Percentiles rank a stretch among this genome's conserved stretches.
phyloP scores from a whole-genome alignment of 2,888 invertebrate species.

The Thumatha senex region DNA sequence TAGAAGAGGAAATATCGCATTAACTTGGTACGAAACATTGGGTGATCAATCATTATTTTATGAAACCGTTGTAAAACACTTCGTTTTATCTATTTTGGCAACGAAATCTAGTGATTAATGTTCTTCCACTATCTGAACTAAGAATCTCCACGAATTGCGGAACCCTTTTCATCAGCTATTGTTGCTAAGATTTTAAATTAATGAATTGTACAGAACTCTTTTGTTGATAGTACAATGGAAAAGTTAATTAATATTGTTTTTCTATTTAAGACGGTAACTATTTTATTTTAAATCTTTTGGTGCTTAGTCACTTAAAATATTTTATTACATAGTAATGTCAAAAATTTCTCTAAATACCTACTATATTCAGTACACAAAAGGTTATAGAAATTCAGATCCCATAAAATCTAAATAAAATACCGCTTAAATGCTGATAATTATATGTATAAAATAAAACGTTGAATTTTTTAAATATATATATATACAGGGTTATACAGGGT shows the following conservation, averaged over 20 bases:
- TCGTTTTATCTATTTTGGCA: conserved; percentile 24
- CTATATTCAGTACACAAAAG: too few relatives aligned
- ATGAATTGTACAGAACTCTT: conserved; percentile 44
- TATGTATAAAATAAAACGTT: too few relatives aligned
- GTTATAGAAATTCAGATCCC: too few relatives aligned
- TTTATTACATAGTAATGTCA: too few relatives aligned
- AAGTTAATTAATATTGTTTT: conserved; percentile 42
- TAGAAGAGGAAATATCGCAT: too few relatives aligned
- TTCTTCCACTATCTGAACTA: conserved; percentile 20
- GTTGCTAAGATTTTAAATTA: conserved; percentile 63
- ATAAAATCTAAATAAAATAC: too few relatives aligned
- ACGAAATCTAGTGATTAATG: conserved; percentile 33
- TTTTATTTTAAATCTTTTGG: neutral
- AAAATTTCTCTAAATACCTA: too few relatives aligned
- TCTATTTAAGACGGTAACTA: conserved; percentile 3
- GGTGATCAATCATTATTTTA: conserved; percentile 31
- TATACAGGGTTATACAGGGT: too few relatives aligned
- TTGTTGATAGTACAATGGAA: conserved; percentile 49
- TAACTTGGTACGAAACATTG: neutral
- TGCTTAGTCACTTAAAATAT: neutral
- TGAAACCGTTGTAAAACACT: conserved; percentile 25
- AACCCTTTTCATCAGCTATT: conserved; percentile 25
- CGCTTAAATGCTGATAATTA: too few relatives aligned
- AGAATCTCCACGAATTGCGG: conserved; percentile 23
- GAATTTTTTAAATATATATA: too few relatives aligned